Evolutionary conservation across 1,140 invertebrate genomes (phyloP).

Genomic region (Drosophila rufa): DNA sequence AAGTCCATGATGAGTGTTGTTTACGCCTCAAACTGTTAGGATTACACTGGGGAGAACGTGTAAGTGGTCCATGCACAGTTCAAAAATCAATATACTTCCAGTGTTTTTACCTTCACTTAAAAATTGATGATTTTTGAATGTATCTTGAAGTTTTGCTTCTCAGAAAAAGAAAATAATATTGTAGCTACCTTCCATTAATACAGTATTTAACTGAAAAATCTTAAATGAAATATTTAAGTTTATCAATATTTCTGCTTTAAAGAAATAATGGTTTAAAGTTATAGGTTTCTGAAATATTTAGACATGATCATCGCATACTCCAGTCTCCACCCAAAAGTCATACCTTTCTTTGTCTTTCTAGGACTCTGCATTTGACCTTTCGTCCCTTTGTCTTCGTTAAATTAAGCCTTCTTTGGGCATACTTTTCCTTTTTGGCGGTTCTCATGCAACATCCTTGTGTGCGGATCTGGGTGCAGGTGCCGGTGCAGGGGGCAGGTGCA

Average conservation of each 20-base stretch:
- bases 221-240: too few relatives aligned
- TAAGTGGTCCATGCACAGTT: not conserved
- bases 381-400: conserved; percentile 8
- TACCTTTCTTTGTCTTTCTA: not conserved
- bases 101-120: not conserved
- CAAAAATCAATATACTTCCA: not conserved
- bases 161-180: too few relatives aligned
- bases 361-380: not conserved
- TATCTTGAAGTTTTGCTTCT: too few relatives aligned
- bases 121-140: too few relatives aligned
- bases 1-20: conserved; percentile 45
- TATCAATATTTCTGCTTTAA: too few relatives aligned
- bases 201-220: too few relatives aligned
- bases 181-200: too few relatives aligned
- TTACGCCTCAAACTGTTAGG: not conserved
- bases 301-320: too few relatives aligned
- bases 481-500: conserved; percentile 31
- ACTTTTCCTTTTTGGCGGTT: conserved; percentile 8
- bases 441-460: conserved; percentile 37
- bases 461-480: not conserved
- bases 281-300: too few relatives aligned
- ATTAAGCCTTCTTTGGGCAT: conserved; percentile 17
- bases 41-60: conserved; percentile 10
- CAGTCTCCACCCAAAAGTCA: too few relatives aligned
- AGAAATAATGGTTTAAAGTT: too few relatives aligned